A percentile compares a stretch with the other conserved stretches of the same genome.
phyloP scores from a whole-genome alignment of 2,113 vertebrate species.

The Centropus unirufus region DNA sequence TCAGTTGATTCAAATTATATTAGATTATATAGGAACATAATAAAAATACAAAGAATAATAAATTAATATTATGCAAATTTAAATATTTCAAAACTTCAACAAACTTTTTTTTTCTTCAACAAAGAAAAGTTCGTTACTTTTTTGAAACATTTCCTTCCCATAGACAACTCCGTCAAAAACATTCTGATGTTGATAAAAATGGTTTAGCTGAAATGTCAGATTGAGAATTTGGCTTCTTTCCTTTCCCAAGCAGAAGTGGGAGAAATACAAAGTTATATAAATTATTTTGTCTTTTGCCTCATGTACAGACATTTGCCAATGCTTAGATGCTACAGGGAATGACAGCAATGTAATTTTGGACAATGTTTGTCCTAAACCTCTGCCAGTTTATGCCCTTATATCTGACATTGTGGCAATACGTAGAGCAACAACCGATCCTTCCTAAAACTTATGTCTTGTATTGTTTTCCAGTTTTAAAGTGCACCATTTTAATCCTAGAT shows the following conservation, averaged over 20 bases:
- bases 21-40: not conserved
- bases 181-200: not conserved
- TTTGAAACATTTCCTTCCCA: not conserved
- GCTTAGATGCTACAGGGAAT: not conserved
- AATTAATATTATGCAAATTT: not conserved
- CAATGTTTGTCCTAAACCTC: not conserved
- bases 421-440: not conserved
- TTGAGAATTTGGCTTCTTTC: not conserved
- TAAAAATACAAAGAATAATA: not conserved
- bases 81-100: not conserved
- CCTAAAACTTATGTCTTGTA: not conserved
- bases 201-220: not conserved
- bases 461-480: fast-evolving
- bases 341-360: not conserved
- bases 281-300: not conserved
- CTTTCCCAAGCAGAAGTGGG: not conserved
- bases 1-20: not conserved
- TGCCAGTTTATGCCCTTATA: not conserved
- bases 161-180: not conserved
- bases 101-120: no score
- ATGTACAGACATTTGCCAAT: not conserved
- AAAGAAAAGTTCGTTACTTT: not conserved
- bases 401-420: not conserved
- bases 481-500: not conserved
- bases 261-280: not conserved